Base-by-base conservation (phyloP, 2,797 vertebrate genomes). In the Pseudopleuronectes americanus region DNA sequence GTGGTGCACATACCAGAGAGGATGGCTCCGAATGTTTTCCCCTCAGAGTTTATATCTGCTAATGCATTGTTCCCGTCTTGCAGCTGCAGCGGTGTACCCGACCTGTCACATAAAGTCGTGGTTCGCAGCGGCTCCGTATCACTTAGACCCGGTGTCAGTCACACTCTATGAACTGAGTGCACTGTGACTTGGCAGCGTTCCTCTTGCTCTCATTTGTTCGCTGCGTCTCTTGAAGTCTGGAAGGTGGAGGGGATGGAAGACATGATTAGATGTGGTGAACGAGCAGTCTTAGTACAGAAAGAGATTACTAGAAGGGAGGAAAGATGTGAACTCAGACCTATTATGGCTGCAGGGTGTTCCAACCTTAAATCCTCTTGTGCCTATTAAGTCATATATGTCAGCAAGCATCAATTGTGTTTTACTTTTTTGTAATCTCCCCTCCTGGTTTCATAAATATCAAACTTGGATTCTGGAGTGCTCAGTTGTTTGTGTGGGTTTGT, bases 351-450 rank as follows among this genome's bases (percentile, higher is more conserved):
- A 69, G 59, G 41, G 54, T 60, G 76, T 77, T 83, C 47, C 10
- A 21, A 68, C 66, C 73, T 28, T 49, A 77, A 87, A 77, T 80
- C 65, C 17, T 60, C 16, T 41, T 47, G 55, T 79, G 66, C 68
- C 78, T 81, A 80, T 90, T 83, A 62, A 19, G 23, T 79, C 55
- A 49, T 84, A 79, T 89, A 89, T 81, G 86, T 88, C 80, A 87
- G 70, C 68, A 64, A 72, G 70, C 64, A 64, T 86, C 57, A 60
- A 41, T 41, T 14, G 4, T 41, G 13, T 65, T 41, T 16, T 43
- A 58, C 63, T 64, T 62, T 68, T 43, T 85, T 64, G 78, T 81
- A 88, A 88, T 58, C 64, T n/a, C 14, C 69, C 4, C n/a, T 57
- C 59, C 41, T 57, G 4, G 21, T 73, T 49, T 60, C 5, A n/a